Evolutionary conservation across 2,888 invertebrate genomes (phyloP).

Genomic region (Rhagium mordax): DNA sequence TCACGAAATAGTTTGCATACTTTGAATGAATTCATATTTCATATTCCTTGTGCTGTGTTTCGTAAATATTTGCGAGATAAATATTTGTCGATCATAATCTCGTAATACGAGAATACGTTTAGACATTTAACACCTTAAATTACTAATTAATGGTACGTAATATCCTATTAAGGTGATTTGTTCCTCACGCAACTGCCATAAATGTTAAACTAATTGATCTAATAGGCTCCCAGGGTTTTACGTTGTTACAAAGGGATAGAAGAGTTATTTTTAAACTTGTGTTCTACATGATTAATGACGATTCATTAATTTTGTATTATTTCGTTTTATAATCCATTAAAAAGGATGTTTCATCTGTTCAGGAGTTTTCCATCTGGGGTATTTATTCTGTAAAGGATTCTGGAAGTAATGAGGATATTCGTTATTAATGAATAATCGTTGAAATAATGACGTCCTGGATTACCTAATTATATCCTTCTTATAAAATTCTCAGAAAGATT

Average conservation of each 20-base stretch:
- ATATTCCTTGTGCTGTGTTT: neutral
- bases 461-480: no score
- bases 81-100: constrained; percentile 11
- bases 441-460: neutral
- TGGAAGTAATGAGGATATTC: neutral
- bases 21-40: neutral
- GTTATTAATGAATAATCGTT: neutral
- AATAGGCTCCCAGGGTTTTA: constrained; percentile 11
- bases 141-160: constrained; percentile 13
- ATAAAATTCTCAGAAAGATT: no score
- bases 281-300: neutral
- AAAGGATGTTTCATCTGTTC: neutral
- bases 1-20: neutral
- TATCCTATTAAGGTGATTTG: constrained; percentile 22
- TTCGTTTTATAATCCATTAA: neutral
- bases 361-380: neutral
- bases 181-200: constrained; percentile 31
- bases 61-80: neutral
- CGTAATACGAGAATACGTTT: constrained; percentile 2
- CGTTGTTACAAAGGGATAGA: neutral
- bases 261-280: constrained; percentile 11
- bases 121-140: constrained; percentile 30
- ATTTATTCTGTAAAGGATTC: neutral
- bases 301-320: neutral
- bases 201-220: constrained; percentile 28